A percentile compares a stretch with the other conserved stretches of the same genome.
Evolutionary conservation across 1,140 invertebrate genomes (phyloP).

Genomic region (Plectus sambesii): DNA sequence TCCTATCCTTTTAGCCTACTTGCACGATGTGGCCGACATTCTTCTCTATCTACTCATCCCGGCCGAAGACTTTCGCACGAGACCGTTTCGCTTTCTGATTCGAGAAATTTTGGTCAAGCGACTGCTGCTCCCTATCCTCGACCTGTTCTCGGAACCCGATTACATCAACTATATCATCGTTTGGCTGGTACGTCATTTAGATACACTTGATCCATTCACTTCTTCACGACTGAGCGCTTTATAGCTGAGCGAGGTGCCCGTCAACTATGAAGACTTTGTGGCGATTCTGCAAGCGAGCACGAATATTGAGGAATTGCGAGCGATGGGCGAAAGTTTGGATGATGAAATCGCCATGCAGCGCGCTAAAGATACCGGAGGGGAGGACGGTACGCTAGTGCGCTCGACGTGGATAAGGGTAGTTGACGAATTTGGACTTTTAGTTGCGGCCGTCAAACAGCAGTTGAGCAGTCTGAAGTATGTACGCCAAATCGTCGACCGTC

Average conservation of each 20-base stretch:
- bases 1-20: conserved; percentile 56
- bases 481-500: conserved; percentile 60
- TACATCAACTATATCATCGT: conserved; percentile 82
- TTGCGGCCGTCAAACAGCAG: conserved; percentile 70
- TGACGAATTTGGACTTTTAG: conserved; percentile 37
- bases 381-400: conserved; percentile 14
- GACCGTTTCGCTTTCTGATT: conserved; percentile 53
- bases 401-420: not conserved
- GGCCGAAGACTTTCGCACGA: conserved; percentile 70
- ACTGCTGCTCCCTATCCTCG: conserved; percentile 65
- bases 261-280: conserved; percentile 42
- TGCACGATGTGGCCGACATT: conserved; percentile 69
- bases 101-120: conserved; percentile 68
- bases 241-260: conserved; percentile 33
- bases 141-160: conserved; percentile 77
- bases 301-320: conserved; percentile 41
- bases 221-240: conserved; percentile 17
- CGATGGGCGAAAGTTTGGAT: conserved; percentile 33
- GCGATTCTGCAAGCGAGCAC: conserved; percentile 30
- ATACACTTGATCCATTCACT: not conserved
- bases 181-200: conserved; percentile 59
- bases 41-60: conserved; percentile 71
- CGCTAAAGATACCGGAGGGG: conserved; percentile 34
- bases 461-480: conserved; percentile 74
- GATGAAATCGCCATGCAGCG: conserved; percentile 36